Conservation (phyloP, 2,113 vertebrate genomes). For the Rhinoderma darwinii region DNA sequence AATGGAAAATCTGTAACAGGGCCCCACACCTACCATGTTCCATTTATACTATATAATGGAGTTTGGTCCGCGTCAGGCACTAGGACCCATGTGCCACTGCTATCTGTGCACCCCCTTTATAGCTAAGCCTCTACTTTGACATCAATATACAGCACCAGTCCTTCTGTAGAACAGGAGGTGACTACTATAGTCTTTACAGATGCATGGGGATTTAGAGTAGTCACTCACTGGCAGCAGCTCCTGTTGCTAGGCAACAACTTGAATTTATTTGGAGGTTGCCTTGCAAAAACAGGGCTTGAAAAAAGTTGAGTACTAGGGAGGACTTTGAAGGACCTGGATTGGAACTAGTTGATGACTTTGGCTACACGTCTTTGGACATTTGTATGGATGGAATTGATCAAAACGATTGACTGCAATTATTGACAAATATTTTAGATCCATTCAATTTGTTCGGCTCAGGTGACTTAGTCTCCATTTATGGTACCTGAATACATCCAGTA, state of each 20-base stretch:
- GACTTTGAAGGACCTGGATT: too few species aligned
- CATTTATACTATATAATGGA: background rate
- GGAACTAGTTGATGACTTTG: background rate
- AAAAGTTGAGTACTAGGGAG: background rate
- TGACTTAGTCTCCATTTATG: background rate
- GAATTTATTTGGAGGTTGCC: background rate
- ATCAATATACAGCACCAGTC: background rate
- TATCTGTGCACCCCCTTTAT: background rate
- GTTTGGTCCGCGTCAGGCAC: too few species aligned
- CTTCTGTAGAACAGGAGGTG: background rate
- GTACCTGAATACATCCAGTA: conserved; percentile 26
- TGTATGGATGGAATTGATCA: too few species aligned
- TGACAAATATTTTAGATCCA: background rate
- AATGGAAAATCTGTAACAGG: background rate
- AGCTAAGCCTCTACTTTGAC: background rate
- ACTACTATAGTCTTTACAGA: background rate
- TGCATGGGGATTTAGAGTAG: background rate
- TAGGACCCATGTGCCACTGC: background rate
- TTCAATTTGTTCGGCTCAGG: background rate
- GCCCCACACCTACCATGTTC: background rate
- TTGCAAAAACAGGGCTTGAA: background rate
- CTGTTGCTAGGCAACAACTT: too few species aligned
- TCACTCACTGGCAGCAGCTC: background rate
- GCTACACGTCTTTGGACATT: too few species aligned
- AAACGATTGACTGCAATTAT: background rate